phyloP scores from a whole-genome alignment of 2,888 invertebrate species.

The Podabrus alpinus region DNA sequence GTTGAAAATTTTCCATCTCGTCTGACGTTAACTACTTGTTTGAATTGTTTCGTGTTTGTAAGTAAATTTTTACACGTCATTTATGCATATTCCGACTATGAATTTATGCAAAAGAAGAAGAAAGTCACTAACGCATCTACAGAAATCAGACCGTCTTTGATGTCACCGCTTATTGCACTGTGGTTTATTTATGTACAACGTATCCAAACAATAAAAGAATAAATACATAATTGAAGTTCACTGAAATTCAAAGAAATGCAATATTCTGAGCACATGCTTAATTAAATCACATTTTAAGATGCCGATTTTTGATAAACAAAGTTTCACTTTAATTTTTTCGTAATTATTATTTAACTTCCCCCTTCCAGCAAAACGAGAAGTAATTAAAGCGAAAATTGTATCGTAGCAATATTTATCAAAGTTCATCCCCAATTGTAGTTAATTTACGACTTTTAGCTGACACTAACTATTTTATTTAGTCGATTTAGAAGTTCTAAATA shows the following conservation, averaged over 20 bases:
- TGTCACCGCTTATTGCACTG: conserved; percentile 42
- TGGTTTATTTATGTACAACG: conserved; percentile 47
- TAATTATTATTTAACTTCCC: conserved; percentile 2
- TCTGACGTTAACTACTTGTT: not conserved
- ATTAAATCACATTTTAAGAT: conserved; percentile 46
- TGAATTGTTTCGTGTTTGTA: not conserved
- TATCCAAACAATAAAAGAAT: conserved; percentile 41
- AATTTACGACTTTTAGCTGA: conserved; percentile 49
- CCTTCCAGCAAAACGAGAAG: conserved; percentile 17
- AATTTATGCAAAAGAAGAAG: not conserved
- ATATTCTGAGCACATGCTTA: conserved; percentile 46
- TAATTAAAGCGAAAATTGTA: conserved; percentile 30
- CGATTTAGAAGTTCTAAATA: conserved; percentile 49
- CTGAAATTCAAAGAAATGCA: conserved; percentile 43
- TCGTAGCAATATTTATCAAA: conserved; percentile 38
- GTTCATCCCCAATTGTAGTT: conserved; percentile 52
- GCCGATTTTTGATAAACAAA: conserved; percentile 39
- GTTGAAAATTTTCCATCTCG: not conserved
- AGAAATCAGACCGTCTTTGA: conserved; percentile 36
- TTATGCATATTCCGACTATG: not conserved
- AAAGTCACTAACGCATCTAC: not conserved
- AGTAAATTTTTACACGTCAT: not conserved
- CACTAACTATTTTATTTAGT: conserved; percentile 50
- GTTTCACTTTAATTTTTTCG: not conserved
- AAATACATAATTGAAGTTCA: conserved; percentile 48